Conservation (phyloP, 1,140 invertebrate species). For the Sycophila sp. region DNA sequence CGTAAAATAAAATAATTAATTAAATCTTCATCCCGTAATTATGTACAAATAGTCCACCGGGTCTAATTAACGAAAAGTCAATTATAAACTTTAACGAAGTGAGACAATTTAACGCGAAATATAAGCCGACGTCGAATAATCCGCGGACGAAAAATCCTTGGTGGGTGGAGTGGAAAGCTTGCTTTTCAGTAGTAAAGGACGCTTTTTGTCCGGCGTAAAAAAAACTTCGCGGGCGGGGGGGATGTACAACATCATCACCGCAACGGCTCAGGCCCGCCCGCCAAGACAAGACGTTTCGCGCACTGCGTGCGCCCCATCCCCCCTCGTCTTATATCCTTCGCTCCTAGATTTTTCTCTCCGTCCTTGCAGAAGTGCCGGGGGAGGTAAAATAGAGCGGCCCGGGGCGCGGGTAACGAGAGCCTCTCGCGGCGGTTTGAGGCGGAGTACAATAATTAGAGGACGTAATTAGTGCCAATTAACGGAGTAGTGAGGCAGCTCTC, state of each 20-base stretch:
- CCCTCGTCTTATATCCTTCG: not conserved
- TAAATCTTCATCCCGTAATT: not conserved
- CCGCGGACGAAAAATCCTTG: too few species aligned
- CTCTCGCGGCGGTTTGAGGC: slow-evolving; percentile 45
- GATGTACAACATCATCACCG: too few species aligned
- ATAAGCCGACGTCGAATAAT: not conserved
- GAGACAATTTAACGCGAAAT: not conserved
- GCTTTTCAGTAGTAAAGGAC: not conserved
- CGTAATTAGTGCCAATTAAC: slow-evolving; percentile 58
- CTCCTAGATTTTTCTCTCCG: not conserved
- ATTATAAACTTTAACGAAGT: slow-evolving; percentile 10
- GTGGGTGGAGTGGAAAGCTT: too few species aligned
- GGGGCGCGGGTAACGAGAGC: not conserved
- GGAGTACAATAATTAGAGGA: slow-evolving; percentile 56
- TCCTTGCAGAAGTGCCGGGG: not conserved
- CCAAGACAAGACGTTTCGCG: not conserved
- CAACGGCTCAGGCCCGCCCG: too few species aligned
- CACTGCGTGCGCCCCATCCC: too few species aligned
- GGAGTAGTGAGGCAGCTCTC: slow-evolving; percentile 43
- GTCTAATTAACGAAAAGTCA: not conserved
- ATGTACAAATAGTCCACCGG: too few species aligned
- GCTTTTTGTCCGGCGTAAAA: not conserved
- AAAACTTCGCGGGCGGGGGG: too few species aligned
- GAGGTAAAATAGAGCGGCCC: not conserved
- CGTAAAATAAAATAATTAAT: not conserved